Conservation (phyloP, 2,113 vertebrate genomes). For the Cyprinus carpio region DNA sequence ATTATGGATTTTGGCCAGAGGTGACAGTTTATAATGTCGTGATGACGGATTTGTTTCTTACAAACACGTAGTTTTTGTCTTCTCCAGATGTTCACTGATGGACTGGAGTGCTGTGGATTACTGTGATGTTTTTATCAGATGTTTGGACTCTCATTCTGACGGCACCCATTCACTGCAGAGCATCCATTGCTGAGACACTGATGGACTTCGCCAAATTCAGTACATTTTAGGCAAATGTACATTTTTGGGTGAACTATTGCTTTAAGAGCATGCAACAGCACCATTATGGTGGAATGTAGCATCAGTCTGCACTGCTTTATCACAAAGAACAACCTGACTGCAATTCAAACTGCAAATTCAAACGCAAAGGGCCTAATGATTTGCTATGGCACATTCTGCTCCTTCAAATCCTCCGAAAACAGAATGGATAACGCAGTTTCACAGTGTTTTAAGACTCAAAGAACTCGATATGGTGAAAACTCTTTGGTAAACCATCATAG, state of each 20-base stretch:
- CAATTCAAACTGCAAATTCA: neutral
- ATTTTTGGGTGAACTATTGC: neutral
- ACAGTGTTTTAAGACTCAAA: slow-evolving; percentile 42
- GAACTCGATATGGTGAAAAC: neutral
- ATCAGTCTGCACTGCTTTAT: neutral
- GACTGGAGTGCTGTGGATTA: too few relatives aligned
- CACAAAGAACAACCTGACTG: neutral
- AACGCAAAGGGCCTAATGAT: neutral
- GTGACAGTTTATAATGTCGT: too few relatives aligned
- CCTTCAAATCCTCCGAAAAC: neutral
- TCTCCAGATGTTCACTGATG: neutral
- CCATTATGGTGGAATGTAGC: neutral
- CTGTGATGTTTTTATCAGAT: neutral
- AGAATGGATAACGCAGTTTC: neutral
- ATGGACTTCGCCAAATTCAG: too few relatives aligned
- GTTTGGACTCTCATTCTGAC: neutral
- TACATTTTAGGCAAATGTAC: too few relatives aligned
- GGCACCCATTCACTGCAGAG: neutral
- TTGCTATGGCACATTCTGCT: slow-evolving; percentile 24
- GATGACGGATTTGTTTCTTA: too few relatives aligned
- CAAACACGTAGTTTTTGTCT: neutral
- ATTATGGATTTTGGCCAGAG: too few relatives aligned
- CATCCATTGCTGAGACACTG: too few relatives aligned
- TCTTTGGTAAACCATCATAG: slow-evolving; percentile 58
- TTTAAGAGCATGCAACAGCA: neutral